These are phyloP conservation scores for Malurus melanocephalus DNA, from an alignment of 2,113 vertebrate genomes.

Conservation along the genomic window DNA sequence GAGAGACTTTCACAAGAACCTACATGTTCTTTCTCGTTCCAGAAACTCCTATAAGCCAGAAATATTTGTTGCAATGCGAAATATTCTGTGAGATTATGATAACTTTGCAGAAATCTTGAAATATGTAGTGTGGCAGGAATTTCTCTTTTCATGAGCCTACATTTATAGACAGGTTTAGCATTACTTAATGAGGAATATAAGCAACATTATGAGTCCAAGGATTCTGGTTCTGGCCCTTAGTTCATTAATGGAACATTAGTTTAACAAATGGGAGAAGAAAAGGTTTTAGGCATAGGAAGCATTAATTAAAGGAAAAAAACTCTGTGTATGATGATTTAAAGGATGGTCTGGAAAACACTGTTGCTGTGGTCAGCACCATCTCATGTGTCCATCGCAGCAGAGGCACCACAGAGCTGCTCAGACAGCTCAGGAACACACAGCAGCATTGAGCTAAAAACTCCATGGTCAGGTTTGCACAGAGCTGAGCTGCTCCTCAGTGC, in stretches of 20 bases:
- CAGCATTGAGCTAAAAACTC: not conserved
- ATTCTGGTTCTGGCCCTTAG: not conserved
- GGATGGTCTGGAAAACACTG: not conserved
- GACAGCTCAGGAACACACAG: not conserved
- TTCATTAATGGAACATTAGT: not conserved
- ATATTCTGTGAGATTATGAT: slow-evolving; percentile 7
- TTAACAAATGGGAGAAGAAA: not conserved
- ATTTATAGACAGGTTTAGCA: not conserved
- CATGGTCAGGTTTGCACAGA: not conserved
- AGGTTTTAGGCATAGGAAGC: not conserved
- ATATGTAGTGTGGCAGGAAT: not conserved
- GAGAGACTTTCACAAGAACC: slow-evolving; percentile 26
- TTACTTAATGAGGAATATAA: not conserved
- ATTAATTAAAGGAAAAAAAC: not conserved
- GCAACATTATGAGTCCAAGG: not conserved
- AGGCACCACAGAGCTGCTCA: not conserved
- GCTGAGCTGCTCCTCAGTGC: not conserved
- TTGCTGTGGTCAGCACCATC: not conserved
- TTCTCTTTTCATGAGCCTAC: not conserved
- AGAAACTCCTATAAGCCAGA: not conserved
- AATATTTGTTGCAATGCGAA: slow-evolving; percentile 10
- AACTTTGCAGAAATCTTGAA: slow-evolving; percentile 11
- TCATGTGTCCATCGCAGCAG: not conserved
- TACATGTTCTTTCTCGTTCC: slow-evolving; percentile 22
- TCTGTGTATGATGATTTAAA: not conserved